A percentile compares a stretch with the other conserved stretches of the same genome.
Conservation (phyloP, 2,113 vertebrate species). For the Panthera leo region DNA sequence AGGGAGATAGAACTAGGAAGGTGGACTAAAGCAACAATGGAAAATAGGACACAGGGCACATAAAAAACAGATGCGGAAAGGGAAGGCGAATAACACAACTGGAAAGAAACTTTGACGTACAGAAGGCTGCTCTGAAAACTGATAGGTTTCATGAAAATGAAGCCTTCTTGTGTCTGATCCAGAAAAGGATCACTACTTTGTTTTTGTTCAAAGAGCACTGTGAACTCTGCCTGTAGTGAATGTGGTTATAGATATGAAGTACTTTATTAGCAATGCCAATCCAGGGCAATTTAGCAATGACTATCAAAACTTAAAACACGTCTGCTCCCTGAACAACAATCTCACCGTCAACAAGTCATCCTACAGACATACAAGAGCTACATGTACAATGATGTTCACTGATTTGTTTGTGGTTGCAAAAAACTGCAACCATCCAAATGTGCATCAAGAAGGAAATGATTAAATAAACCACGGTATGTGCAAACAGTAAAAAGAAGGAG, state of each 20-base stretch:
- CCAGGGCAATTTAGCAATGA: background rate
- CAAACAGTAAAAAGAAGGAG: slow-evolving; percentile 28
- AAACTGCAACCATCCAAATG: background rate
- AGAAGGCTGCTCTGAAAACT: background rate
- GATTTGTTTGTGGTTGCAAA: background rate
- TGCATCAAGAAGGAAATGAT: background rate
- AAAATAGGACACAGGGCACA: background rate
- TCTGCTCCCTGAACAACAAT: background rate
- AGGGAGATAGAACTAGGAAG: background rate
- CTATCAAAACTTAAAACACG: background rate
- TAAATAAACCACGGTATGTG: background rate
- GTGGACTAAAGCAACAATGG: background rate
- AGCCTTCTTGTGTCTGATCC: background rate
- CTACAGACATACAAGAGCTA: background rate
- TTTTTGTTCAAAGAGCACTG: background rate
- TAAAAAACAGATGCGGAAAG: background rate
- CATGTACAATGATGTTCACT: background rate
- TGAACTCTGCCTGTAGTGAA: background rate
- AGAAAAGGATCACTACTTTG: background rate
- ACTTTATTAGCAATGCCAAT: background rate
- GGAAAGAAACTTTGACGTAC: background rate
- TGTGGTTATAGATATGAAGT: background rate
- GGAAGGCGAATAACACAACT: background rate
- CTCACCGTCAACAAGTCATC: background rate
- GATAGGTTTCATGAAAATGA: background rate